Base-by-base conservation (phyloP, 2,888 invertebrate genomes). In the Chaitophorus viminalis region DNA sequence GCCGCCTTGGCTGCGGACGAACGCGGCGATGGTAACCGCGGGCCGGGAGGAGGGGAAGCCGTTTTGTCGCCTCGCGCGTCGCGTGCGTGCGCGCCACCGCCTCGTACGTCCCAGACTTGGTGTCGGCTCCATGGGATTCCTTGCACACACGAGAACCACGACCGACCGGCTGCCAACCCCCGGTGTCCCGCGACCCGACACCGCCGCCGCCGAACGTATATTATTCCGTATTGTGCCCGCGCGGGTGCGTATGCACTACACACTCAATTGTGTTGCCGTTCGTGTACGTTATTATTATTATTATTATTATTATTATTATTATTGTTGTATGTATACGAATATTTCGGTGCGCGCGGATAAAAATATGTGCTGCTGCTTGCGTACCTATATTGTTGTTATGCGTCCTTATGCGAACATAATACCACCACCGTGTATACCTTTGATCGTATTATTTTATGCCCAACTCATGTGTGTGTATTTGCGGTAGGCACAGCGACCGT, bases 111-210 rank as follows among this genome's bases (percentile, higher is more conserved):
- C 87, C 87, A 87, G 87, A 87, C 87, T 75, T 75, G 87, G 72
- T 87, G 87, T 87, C 87, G 87, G 79, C 79, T 72, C 78, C n/a
- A 39, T 31, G 79, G 87, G 87, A 87, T 87, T 87, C 79, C 87
- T 72, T 79, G 54, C 46, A n/a, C n/a, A n/a, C n/a, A n/a, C n/a
- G n/a, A n/a, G n/a, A n/a, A n/a, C n/a, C n/a, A n/a, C n/a, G n/a
- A n/a, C 14, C 72, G 17, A 39, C n/a, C 46, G 70, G 70, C 70
- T 70, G 81, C 68, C 68, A 46, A 39, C 82, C 82, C 82, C 82
- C 82, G 65, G 60, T 17, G 84, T 36, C 60, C 14, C 25, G 29
- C n/a, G n/a, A n/a, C 11, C 77, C 74, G 60, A 14, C 5, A 17
- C 52, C 18, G 31, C 33, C 36, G 60, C 8, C 52, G 65, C 52